These are phyloP conservation scores for Stichopus horrens DNA, from an alignment of 53 echinoderm and acorn worm genomes.

Conservation along the genomic window DNA sequence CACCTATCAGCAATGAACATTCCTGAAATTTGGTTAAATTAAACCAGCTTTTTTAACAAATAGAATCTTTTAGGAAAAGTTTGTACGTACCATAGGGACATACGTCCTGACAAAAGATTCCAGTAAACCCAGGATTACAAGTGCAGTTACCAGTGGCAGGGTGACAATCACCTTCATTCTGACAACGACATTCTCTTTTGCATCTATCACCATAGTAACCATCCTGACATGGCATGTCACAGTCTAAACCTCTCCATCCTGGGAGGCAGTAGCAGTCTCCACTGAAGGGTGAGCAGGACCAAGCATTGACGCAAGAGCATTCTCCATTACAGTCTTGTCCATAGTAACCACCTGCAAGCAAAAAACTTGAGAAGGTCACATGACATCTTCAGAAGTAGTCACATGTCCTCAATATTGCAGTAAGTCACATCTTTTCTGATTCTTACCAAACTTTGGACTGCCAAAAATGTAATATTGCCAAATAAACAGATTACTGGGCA, in stretches of 20 bases:
- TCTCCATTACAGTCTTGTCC: conserved; percentile 60
- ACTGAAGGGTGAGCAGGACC: conserved; percentile 55
- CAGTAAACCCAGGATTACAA: conserved; percentile 80
- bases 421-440: no score
- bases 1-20: no score
- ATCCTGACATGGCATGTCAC: conserved; percentile 58
- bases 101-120: conserved; percentile 50
- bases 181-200: conserved; percentile 52
- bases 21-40: no score
- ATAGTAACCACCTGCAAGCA: conserved; percentile 52
- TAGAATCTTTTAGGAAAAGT: neutral
- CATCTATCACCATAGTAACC: conserved; percentile 72
- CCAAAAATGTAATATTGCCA: no score
- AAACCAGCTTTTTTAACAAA: no score
- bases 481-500: no score
- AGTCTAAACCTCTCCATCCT: conserved; percentile 74
- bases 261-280: conserved; percentile 69
- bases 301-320: conserved; percentile 69
- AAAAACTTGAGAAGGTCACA: neutral
- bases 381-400: no score
- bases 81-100: conserved; percentile 50
- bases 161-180: conserved; percentile 64
- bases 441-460: no score
- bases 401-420: no score
- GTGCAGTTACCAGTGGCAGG: conserved; percentile 60